Evolutionary conservation across 2,797 vertebrate species (phyloP).

Genomic region (Sarcophilus harrisii): DNA sequence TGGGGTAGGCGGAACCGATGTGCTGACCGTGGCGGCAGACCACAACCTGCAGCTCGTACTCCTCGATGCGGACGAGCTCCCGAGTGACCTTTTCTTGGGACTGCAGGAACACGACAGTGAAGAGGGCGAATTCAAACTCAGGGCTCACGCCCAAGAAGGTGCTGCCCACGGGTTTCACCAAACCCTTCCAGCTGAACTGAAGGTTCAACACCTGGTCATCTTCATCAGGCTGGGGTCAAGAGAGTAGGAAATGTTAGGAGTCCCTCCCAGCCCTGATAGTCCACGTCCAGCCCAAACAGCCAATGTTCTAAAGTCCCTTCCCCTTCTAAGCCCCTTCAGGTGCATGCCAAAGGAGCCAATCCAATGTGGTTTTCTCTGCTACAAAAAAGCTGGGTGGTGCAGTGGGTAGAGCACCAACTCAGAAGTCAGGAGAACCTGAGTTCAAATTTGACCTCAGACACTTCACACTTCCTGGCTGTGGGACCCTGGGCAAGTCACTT

Average conservation of each 20-base stretch:
- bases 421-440: no score
- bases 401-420: no score
- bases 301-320: no score
- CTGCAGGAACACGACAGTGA: constrained; percentile 89
- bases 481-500: no score
- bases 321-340: no score
- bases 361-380: background rate
- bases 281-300: background rate
- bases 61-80: constrained; percentile 87
- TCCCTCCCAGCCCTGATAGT: background rate
- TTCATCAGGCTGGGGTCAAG: constrained; percentile 85
- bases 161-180: constrained; percentile 89
- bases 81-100: constrained; percentile 85
- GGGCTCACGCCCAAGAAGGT: constrained; percentile 90
- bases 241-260: background rate
- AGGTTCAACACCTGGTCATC: constrained; percentile 91
- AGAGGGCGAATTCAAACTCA: constrained; percentile 91
- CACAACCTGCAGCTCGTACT: constrained; percentile 88
- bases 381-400: background rate
- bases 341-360: background rate
- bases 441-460: no score
- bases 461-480: no score
- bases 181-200: constrained; percentile 91
- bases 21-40: constrained; percentile 86
- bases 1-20: constrained; percentile 90